Base-by-base conservation (phyloP, 2,888 invertebrate genomes). In the Dermolepida albohirtum region DNA sequence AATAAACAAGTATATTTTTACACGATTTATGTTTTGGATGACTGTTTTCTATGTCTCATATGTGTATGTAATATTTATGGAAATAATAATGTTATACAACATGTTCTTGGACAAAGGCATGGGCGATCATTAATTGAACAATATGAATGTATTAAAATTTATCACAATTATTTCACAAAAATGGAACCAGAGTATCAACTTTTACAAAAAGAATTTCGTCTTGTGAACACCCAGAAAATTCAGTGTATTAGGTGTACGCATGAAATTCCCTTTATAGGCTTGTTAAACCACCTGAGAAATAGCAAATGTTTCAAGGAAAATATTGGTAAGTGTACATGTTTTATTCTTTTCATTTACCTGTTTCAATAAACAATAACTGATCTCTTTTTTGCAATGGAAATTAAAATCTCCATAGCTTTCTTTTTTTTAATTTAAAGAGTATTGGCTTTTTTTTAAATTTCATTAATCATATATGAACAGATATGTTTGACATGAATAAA, bases 61-160 rank as follows among this genome's bases (percentile, higher is more conserved):
- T 57, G 57, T 44, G 43, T n/a, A 22, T 44, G 57, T 57, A 22
- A 57, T n/a, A 12, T 57, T n/a, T 12, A n/a, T 0, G 43, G 43
- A 44, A 17, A 6, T 12, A 27, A 6, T 16, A 57, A 57, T 44
- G 14, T 57, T 12, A 8, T 57, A 27, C 57, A 57, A 27, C 57
- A 57, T 27, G 14, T 57, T 5, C n/a, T 7, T 44, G 57, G 57
- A 12, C 39, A 44, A 12, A 57, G 27, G 10, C 57, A 57, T 57
- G 16, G n/a, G 5, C 22, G 12, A 27, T 7, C 6, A 6, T 27
- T 57, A 11, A 14, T 27, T 1, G 10, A 12, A 12, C 22, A 57
- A 27, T 57, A 43, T 57, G 14, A 5, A 27, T 7, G n/a, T 44
- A 10, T 57, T 27, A 11, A 40, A 8, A n/a, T 7, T 0, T 57